Conservation (phyloP, 2,113 vertebrate genomes). For the Capreolus pygargus region DNA sequence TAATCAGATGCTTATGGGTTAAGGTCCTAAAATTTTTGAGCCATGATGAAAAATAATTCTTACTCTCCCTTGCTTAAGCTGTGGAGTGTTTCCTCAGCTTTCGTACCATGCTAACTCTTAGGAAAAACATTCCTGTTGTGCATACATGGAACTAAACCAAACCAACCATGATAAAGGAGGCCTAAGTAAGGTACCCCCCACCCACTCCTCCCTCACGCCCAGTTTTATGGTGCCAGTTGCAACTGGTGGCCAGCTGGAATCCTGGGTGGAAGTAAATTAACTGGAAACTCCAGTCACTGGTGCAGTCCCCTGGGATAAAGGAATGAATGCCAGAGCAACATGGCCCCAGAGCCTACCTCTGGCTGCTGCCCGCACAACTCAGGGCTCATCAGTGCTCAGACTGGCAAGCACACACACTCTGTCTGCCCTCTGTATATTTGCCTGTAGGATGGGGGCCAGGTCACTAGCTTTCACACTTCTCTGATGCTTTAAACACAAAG, state of each 20-base stretch:
- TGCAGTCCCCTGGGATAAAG: slow-evolving; percentile 59
- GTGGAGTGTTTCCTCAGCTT: not conserved
- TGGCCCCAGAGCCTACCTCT: not conserved
- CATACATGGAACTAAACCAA: slow-evolving; percentile 55
- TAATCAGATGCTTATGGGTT: not conserved
- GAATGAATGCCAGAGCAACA: not conserved
- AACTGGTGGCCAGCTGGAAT: slow-evolving; percentile 73
- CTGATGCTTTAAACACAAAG: not conserved
- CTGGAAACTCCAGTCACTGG: slow-evolving; percentile 71
- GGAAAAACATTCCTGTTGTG: slow-evolving; percentile 50
- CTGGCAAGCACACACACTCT: not conserved
- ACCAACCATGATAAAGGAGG: slow-evolving; percentile 52
- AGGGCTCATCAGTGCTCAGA: not conserved
- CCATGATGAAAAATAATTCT: not conserved
- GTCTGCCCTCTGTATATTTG: not conserved
- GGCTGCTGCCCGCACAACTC: not conserved
- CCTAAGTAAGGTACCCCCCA: not conserved
- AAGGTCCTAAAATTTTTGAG: not conserved
- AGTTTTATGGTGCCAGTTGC: slow-evolving; percentile 46
- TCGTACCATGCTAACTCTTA: not conserved
- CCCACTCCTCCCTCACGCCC: not conserved
- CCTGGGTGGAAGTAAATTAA: slow-evolving; percentile 73
- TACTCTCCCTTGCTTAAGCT: not conserved
- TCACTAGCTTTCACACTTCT: too few species aligned
- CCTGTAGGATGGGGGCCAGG: not conserved